Conservation (phyloP, 2,888 invertebrate species). For the Ochropleura leucogaster region DNA sequence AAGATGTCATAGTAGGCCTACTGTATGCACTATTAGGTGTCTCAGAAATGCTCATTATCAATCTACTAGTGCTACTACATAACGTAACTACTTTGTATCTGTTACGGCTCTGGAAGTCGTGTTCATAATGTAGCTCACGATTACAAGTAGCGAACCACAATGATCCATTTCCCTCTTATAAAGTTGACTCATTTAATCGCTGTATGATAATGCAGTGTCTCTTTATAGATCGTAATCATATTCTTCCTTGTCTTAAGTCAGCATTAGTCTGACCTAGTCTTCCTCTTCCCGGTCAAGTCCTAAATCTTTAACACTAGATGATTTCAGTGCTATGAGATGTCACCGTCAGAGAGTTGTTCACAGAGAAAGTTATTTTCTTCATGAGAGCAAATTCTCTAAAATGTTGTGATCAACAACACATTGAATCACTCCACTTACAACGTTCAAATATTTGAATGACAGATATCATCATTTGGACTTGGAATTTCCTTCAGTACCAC, state of each 20-base stretch:
- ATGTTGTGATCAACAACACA: not conserved
- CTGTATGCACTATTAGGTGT: not conserved
- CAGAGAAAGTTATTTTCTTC: too few species aligned
- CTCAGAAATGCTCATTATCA: not conserved
- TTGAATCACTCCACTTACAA: not conserved
- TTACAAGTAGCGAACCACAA: slow-evolving; percentile 33
- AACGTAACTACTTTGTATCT: not conserved
- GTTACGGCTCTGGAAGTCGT: not conserved
- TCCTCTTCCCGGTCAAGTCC: not conserved
- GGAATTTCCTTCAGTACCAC: not conserved
- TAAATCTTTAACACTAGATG: not conserved
- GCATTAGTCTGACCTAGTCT: not conserved
- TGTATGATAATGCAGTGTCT: slow-evolving; percentile 27
- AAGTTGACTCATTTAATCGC: slow-evolving; percentile 47
- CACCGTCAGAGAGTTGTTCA: too few species aligned
- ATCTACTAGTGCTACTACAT: not conserved
- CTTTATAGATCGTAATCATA: slow-evolving; percentile 23
- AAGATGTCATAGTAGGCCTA: too few species aligned
- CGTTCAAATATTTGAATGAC: not conserved
- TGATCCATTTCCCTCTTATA: slow-evolving; percentile 48
- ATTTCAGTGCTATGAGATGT: not conserved
- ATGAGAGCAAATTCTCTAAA: too few species aligned
- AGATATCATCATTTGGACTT: not conserved
- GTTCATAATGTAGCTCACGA: slow-evolving; percentile 11
- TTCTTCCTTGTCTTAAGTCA: slow-evolving; percentile 31